Base-by-base conservation (phyloP, 2,888 invertebrate genomes). In the Caenorhabditis sp. region DNA sequence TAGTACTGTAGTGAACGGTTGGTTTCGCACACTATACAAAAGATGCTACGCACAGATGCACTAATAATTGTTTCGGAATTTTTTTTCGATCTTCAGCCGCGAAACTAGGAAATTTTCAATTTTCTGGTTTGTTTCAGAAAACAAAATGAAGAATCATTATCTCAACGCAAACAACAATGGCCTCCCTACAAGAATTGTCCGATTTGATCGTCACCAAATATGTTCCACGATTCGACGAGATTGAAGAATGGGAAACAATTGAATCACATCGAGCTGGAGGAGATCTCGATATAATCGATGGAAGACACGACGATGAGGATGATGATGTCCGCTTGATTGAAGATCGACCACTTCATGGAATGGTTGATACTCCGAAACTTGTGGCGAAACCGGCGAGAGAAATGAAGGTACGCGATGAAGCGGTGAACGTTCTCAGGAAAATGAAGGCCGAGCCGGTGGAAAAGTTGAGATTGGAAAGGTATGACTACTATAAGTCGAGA, bases 351-450 rank as follows among this genome's bases (percentile, higher is more conserved):
- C 38, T 68, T 49, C 73, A 68, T 38, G 27, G 65, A 43, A 59
- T 73, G 21, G 63, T 63, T 25, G 73, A 73, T 4, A 73, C 73
- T 4, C 73, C 73, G n/a, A 73, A 73, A 38, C 57, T 68, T 0
- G 49, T 68, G n/a, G 59, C 27, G 7, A 68, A 73, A 38, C 62
- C 26, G 20, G 59, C 31, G 1, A 17, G 8, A 21, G 27, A 14
- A 21, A 8, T 36, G 8, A 23, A 36, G 20, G 7, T 10, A 12
- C 14, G 56, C 8, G 57, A 73, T 26, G 73, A 73, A 27, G 73
- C 73, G 17, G 63, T 57, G 20, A 68, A 65, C 50, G 67, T 73
- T 53, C 59, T 73, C 7, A 57, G 52, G 10, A 68, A 63, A 3
- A 26, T 73, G 25, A 53, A 59, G n/a, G 50, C 21, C 14, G 56